phyloP scores from a whole-genome alignment of 2,113 vertebrate genomes.

The Pristiophorus japonicus region DNA sequence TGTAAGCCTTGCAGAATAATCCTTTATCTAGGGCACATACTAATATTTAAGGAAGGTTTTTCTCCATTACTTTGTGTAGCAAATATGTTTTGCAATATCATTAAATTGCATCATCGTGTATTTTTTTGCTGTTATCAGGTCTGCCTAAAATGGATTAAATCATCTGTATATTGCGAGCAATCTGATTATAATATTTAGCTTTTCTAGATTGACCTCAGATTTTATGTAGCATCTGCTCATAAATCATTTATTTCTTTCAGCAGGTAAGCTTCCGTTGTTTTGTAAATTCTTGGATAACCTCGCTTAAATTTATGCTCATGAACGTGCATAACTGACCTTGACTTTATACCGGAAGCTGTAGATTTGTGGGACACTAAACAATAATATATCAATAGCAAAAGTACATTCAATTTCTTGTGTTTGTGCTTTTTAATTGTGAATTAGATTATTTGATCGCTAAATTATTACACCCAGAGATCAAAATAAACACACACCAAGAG shows the following conservation, averaged over 20 bases:
- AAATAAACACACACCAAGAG: not conserved
- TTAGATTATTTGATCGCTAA: not conserved
- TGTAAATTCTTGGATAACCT: not conserved
- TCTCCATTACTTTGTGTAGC: not conserved
- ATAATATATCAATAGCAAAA: not conserved
- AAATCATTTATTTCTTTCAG: not conserved
- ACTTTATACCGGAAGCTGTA: not conserved
- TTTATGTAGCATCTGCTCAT: not conserved
- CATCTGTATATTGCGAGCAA: not conserved
- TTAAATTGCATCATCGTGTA: not conserved
- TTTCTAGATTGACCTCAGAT: not conserved
- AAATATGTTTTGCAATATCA: not conserved
- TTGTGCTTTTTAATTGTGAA: conserved; percentile 6
- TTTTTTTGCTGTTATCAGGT: not conserved
- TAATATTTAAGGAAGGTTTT: not conserved
- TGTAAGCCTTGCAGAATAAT: not conserved
- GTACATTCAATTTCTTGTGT: not conserved
- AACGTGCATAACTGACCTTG: not conserved
- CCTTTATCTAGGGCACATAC: not conserved
- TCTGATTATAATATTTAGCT: conserved; percentile 16
- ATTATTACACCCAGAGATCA: not conserved
- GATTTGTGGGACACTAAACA: not conserved
- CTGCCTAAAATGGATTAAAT: not conserved
- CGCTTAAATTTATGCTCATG: not conserved
- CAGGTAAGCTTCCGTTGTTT: not conserved